These are phyloP conservation scores for Epirrhoe alternata DNA, from an alignment of 2,888 invertebrate genomes.

Conservation along the genomic window DNA sequence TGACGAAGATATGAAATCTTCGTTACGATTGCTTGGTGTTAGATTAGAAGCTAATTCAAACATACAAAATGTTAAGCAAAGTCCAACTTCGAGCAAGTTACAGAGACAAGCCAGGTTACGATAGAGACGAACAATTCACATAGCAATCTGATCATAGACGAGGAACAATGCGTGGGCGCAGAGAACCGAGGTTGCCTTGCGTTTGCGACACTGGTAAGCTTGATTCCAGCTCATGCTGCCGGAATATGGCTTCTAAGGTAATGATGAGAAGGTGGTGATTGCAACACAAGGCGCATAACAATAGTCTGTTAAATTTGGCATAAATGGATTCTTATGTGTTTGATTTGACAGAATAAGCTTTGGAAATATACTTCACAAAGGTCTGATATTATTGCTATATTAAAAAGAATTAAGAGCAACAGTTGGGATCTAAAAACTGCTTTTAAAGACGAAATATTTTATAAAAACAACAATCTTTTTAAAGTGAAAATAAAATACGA, in stretches of 20 bases:
- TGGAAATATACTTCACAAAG: background rate
- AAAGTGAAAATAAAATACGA: background rate
- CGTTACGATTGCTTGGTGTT: background rate
- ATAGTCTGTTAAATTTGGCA: slow-evolving; percentile 23
- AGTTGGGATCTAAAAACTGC: too few species aligned
- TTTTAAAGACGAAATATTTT: too few species aligned
- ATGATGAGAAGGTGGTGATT: slow-evolving; percentile 15
- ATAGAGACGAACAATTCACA: slow-evolving; percentile 29
- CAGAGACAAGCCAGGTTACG: background rate
- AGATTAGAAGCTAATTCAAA: background rate
- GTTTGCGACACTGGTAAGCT: slow-evolving; percentile 47
- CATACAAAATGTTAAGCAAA: background rate
- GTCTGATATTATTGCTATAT: background rate
- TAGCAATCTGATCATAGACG: slow-evolving; percentile 37
- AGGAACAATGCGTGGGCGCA: slow-evolving; percentile 53
- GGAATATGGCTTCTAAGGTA: slow-evolving; percentile 16
- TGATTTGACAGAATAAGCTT: slow-evolving; percentile 6
- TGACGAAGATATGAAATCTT: too few species aligned
- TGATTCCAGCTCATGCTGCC: slow-evolving; percentile 35
- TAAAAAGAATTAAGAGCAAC: too few species aligned
- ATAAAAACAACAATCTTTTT: background rate
- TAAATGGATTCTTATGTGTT: slow-evolving; percentile 17
- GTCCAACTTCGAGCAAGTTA: background rate
- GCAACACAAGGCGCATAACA: slow-evolving; percentile 21
- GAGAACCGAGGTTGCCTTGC: slow-evolving; percentile 48